A percentile compares a stretch with the other conserved stretches of the same genome.
Evolutionary conservation across 2,797 vertebrate species (phyloP).

Genomic region (Gymnodraco acuticeps): DNA sequence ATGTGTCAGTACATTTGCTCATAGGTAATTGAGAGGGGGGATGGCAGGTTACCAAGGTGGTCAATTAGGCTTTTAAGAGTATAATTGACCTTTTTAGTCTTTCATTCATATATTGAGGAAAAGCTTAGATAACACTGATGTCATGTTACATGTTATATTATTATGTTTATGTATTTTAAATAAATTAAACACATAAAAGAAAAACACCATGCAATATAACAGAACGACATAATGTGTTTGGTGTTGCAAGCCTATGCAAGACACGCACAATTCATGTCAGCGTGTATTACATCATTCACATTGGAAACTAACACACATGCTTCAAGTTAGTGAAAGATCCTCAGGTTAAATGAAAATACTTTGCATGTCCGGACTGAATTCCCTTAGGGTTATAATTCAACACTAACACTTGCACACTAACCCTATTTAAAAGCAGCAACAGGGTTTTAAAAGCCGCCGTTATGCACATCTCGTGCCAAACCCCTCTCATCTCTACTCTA

Average conservation of each 20-base stretch:
- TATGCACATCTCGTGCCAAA: neutral
- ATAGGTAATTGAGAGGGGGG: no score
- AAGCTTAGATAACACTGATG: neutral
- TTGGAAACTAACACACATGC: neutral
- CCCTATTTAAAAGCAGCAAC: conserved; percentile 11
- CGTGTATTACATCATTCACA: neutral
- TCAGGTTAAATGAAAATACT: neutral
- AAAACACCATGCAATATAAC: neutral
- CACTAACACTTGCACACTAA: no score
- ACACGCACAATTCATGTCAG: no score
- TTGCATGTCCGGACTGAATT: no score
- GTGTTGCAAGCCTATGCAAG: no score
- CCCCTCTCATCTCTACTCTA: neutral
- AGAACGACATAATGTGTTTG: no score
- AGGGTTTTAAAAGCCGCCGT: conserved; percentile 1
- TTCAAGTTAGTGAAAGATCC: neutral
- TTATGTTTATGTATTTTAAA: neutral
- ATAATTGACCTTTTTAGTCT: neutral
- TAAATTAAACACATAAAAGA: neutral
- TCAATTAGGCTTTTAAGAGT: no score
- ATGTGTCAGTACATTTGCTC: no score
- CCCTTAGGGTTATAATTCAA: no score
- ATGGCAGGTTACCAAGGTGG: no score
- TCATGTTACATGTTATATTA: neutral
- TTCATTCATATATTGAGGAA: neutral